Base-by-base conservation (phyloP, 2,797 vertebrate genomes). In the Echiichthys vipera region DNA sequence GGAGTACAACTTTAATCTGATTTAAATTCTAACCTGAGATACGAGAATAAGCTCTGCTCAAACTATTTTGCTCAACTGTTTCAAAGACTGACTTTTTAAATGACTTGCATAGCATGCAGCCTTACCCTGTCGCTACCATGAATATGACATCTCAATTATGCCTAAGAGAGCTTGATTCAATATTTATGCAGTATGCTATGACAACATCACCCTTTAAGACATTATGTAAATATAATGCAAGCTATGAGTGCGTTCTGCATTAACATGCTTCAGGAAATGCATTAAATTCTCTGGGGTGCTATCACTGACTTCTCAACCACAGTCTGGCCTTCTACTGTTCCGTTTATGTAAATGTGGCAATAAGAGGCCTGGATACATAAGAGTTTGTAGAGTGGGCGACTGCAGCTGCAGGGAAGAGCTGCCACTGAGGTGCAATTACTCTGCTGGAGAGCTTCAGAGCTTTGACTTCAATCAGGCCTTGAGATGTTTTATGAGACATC, bases 371-470 rank as follows among this genome's bases (percentile, higher is more conserved):
- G 14, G 30, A 71, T 73, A 69, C 73, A 73, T 66, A 70, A 56
- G 80, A 61, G 57, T 61, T 82, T 61, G 37, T 69, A 57, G 34
- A 69, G 57, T 18, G 39, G 40, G 50, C 56, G 49, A 64, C 17
- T 64, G 17, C 74, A 80, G 61, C 78, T 90, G 84, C 54, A 70
- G 69, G 20, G 66, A 62, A 46, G 64, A 78, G 59, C 72, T 78
- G 77, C 83, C 81, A 81, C 89, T 17, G 46, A 84, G 77, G 71
- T 74, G 72, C 81, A 87, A 88, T 89, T 89, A 87, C 74, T 63
- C 68, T 24, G 72, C 37, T 56, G 70, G 62, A 83, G 84, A 67
- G 49, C 65, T 49, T 74, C 74, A 53, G 58, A 74, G 77, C 65
- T 74, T 53, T 47, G 74, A 74, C 74, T 74, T 65, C 43, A 80